These are phyloP conservation scores for Semnornis frantzii DNA, from an alignment of 2,113 vertebrate species.

Conservation along the genomic window DNA sequence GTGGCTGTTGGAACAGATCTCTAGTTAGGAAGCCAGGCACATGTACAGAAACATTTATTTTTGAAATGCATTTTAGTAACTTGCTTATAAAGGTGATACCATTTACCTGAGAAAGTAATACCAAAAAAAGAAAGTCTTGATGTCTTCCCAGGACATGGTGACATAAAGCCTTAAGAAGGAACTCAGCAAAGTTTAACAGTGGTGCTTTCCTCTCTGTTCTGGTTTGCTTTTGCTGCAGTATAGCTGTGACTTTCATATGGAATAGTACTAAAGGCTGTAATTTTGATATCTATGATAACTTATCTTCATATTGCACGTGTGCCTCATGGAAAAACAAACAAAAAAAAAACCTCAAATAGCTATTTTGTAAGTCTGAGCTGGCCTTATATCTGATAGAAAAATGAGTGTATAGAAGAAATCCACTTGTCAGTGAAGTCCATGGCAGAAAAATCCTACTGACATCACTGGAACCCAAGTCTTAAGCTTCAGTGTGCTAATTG, in stretches of 20 bases:
- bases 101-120: background rate
- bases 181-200: background rate
- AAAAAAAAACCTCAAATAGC: slow-evolving; percentile 29
- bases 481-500: background rate
- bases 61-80: background rate
- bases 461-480: background rate
- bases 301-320: slow-evolving; percentile 5
- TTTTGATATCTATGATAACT: slow-evolving; percentile 5
- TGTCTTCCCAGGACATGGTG: background rate
- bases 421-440: background rate
- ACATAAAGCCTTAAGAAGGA: background rate
- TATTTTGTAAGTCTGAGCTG: slow-evolving; percentile 39
- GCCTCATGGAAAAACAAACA: background rate
- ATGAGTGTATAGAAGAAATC: background rate
- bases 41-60: background rate
- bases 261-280: background rate
- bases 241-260: background rate
- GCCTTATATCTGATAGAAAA: background rate
- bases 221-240: slow-evolving; percentile 25
- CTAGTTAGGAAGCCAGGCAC: background rate
- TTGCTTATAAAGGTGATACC: background rate
- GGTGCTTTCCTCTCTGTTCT: background rate
- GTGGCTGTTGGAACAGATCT: background rate
- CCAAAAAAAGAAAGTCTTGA: background rate
- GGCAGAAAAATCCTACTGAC: background rate